Evolutionary conservation across 2,113 vertebrate genomes (phyloP).

Genomic region (Eretmochelys imbricata): DNA sequence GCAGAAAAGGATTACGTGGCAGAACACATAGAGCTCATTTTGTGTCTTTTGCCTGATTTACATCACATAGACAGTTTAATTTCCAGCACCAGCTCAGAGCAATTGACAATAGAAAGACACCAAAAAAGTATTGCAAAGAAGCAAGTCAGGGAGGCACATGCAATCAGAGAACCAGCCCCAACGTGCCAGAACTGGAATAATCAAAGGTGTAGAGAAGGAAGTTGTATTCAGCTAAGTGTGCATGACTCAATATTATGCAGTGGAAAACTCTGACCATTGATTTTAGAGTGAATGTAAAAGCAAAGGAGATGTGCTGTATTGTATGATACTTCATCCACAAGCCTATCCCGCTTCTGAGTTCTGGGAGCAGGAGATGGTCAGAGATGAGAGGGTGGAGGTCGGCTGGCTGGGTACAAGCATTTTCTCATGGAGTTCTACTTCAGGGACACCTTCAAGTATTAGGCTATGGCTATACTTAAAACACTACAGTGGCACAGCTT

Average conservation of each 20-base stretch:
- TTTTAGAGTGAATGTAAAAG: not conserved
- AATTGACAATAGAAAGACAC: slow-evolving; percentile 2
- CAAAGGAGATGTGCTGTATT: not conserved
- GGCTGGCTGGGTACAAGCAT: not conserved
- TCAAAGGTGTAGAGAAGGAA: accelerated
- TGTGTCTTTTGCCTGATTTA: slow-evolving; percentile 65
- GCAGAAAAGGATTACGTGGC: slow-evolving; percentile 49
- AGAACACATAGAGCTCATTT: slow-evolving; percentile 55
- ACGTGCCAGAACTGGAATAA: not conserved
- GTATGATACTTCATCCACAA: not conserved
- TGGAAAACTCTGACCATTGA: not conserved
- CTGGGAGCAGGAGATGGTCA: not conserved
- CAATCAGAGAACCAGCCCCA: not conserved
- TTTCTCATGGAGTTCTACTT: not conserved
- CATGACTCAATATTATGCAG: accelerated
- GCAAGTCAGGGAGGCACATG: accelerated
- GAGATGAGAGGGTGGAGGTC: not conserved
- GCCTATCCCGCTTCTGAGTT: not conserved
- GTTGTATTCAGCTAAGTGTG: accelerated
- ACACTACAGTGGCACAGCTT: not conserved
- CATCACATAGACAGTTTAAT: slow-evolving; percentile 56
- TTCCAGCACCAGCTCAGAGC: slow-evolving; percentile 29
- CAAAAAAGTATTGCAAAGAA: not conserved
- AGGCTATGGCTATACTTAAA: not conserved
- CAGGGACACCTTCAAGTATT: not conserved